phyloP scores from a whole-genome alignment of 64 coral and sea anemone genomes.

The Porites australiensis region DNA sequence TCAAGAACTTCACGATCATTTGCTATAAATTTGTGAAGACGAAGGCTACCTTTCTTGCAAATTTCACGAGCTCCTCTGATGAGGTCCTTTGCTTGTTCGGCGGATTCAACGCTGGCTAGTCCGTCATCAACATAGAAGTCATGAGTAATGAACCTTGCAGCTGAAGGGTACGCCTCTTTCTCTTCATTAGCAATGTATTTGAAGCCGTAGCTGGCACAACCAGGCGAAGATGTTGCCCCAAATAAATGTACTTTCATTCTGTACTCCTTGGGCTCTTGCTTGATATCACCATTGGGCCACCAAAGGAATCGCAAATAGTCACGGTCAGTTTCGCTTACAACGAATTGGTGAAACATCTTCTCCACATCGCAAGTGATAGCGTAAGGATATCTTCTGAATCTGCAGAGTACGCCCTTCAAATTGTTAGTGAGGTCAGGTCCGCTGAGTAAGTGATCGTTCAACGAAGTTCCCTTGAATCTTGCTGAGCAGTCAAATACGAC shows the following conservation, averaged over 20 bases:
- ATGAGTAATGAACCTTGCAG: not conserved
- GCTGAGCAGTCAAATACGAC: conserved; percentile 11
- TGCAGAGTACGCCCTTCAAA: not conserved
- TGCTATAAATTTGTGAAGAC: conserved; percentile 33
- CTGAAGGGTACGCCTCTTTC: conserved; percentile 15
- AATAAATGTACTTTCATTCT: conserved; percentile 10
- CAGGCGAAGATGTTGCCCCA: not conserved
- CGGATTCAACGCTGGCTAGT: conserved; percentile 11
- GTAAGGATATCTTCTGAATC: conserved; percentile 30
- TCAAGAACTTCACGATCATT: conserved; percentile 8
- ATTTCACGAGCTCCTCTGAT: not conserved
- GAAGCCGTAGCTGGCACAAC: conserved; percentile 2
- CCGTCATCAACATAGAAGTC: not conserved
- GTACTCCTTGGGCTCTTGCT: not conserved
- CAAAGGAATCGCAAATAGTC: not conserved
- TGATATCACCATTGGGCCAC: conserved; percentile 5
- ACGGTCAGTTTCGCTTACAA: not conserved
- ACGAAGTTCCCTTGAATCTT: not conserved
- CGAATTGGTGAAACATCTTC: conserved; percentile 14
- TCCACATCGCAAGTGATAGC: conserved; percentile 3
- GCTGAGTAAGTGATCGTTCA: conserved; percentile 1
- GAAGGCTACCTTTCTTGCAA: conserved; percentile 18
- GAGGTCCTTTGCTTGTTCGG: not conserved
- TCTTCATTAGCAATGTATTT: conserved; percentile 20
- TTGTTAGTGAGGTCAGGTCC: not conserved